These are phyloP conservation scores for Limnothrissa miodon DNA, from an alignment of 2,113 vertebrate species.

Conservation along the genomic window DNA sequence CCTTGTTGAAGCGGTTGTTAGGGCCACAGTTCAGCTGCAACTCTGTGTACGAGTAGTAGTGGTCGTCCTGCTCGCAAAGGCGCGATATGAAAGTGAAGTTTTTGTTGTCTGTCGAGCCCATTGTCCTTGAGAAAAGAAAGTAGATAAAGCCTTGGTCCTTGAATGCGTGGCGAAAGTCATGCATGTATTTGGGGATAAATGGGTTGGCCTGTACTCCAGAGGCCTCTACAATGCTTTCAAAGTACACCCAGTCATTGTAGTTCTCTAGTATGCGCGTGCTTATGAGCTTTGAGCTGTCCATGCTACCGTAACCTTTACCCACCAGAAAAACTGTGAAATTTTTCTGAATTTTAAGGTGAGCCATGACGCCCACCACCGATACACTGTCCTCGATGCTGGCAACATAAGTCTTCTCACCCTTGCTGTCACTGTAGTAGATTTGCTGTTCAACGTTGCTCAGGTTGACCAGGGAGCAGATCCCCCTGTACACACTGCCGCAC, in stretches of 20 bases:
- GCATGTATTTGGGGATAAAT: conserved; percentile 73
- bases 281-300: conserved; percentile 91
- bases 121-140: conserved; percentile 90
- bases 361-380: conserved; percentile 88
- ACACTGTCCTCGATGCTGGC: conserved; percentile 86
- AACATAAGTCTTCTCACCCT: conserved; percentile 92
- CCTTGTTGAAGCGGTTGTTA: conserved; percentile 75
- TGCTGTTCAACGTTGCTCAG: conserved; percentile 73
- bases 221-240: conserved; percentile 88
- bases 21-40: conserved; percentile 82
- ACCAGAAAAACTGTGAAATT: conserved; percentile 81
- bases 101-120: conserved; percentile 76
- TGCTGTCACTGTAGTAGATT: conserved; percentile 82
- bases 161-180: conserved; percentile 78
- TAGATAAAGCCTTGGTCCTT: conserved; percentile 81
- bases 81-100: conserved; percentile 87
- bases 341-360: conserved; percentile 53
- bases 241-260: conserved; percentile 76
- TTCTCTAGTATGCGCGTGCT: conserved; percentile 86
- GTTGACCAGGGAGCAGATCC: conserved; percentile 86
- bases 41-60: conserved; percentile 94
- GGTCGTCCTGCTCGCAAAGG: conserved; percentile 83
- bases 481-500: conserved; percentile 91
- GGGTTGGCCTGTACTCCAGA: conserved; percentile 79
- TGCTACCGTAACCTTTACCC: conserved; percentile 87